Percentiles rank a stretch among this genome's conserved stretches.
phyloP scores from a whole-genome alignment of 1,140 invertebrate species.

The Neodiprion pinetum region DNA sequence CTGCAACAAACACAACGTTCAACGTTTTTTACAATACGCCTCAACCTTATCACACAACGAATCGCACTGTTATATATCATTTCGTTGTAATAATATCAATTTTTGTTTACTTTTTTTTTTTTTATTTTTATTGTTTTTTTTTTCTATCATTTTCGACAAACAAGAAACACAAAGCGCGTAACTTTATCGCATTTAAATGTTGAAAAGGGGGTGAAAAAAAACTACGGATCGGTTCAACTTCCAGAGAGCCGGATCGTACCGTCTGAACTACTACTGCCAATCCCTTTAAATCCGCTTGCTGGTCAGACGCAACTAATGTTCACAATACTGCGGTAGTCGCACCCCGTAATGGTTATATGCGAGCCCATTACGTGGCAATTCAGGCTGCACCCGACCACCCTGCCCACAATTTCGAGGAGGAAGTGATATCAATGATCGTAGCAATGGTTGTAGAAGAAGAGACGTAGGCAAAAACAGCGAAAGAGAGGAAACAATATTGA shows the following conservation, averaged over 20 bases:
- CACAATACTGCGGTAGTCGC: not conserved
- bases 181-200: too few species aligned
- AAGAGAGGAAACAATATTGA: slow-evolving; percentile 26
- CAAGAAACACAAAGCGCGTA: too few species aligned
- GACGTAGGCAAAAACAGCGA: slow-evolving; percentile 16
- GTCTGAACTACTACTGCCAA: not conserved
- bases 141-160: too few species aligned
- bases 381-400: too few species aligned
- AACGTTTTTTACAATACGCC: too few species aligned
- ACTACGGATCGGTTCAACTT: not conserved
- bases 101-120: too few species aligned
- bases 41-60: too few species aligned
- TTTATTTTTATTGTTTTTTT: too few species aligned
- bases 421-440: not conserved
- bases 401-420: too few species aligned
- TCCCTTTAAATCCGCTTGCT: not conserved
- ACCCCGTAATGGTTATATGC: not conserved
- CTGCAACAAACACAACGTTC: slow-evolving; percentile 57
- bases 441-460: slow-evolving; percentile 11
- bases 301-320: not conserved
- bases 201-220: too few species aligned
- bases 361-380: not conserved
- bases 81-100: too few species aligned
- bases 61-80: too few species aligned
- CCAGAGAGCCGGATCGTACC: not conserved